Conservation (phyloP, 2,888 invertebrate genomes). For the Clusia tigrina region DNA sequence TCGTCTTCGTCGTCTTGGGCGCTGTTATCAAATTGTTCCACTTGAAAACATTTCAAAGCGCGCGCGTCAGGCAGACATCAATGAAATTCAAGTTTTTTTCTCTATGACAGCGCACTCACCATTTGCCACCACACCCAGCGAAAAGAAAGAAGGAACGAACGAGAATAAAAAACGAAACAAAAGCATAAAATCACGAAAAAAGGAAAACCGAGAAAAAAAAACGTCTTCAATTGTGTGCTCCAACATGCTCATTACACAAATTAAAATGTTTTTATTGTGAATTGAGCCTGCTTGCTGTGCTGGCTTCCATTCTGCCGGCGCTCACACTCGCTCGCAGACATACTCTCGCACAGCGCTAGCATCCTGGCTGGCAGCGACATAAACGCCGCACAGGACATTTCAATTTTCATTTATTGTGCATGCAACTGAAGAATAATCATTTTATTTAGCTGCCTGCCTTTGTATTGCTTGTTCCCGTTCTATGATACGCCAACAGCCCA, state of each 20-base stretch:
- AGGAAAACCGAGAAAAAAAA: background rate
- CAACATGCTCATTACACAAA: slow-evolving; percentile 13
- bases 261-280: slow-evolving; percentile 10
- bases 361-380: background rate
- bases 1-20: no score
- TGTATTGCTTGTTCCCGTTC: no score
- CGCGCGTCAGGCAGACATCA: slow-evolving; percentile 26
- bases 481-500: background rate
- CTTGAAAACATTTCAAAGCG: slow-evolving; percentile 38
- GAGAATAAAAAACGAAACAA: no score
- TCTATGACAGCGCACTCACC: no score
- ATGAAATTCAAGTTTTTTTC: slow-evolving; percentile 22
- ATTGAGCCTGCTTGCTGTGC: no score
- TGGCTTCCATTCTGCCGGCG: background rate
- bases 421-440: background rate
- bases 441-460: background rate
- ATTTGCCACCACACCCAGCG: no score
- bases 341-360: background rate
- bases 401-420: slow-evolving; percentile 19
- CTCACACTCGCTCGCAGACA: background rate
- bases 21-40: slow-evolving; percentile 42
- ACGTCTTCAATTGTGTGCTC: background rate
- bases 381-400: slow-evolving; percentile 13
- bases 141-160: no score
- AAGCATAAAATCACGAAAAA: no score